Conservation (phyloP, 92 coral and sea anemone genomes). For the Porites rus region DNA sequence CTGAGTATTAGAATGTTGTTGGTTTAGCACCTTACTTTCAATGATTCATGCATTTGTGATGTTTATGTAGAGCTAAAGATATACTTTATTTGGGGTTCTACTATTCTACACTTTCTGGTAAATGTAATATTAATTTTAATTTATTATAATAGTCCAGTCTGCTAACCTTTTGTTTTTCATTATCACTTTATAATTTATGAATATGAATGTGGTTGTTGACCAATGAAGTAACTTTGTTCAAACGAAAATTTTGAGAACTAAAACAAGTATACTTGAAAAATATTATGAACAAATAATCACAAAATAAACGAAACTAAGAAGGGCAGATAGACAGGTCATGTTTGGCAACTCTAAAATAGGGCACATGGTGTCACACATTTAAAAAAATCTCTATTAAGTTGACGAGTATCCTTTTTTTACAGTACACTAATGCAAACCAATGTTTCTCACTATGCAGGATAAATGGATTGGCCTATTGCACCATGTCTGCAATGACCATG, state of each 20-base stretch:
- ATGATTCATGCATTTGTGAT: too few species aligned
- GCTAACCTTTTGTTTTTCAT: neutral
- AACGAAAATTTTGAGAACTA: neutral
- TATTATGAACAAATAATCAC: neutral
- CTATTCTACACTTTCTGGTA: neutral
- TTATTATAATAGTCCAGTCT: neutral
- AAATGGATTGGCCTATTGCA: constrained; percentile 54
- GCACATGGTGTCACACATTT: neutral
- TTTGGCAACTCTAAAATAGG: neutral
- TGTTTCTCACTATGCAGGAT: constrained; percentile 18
- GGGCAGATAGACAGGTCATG: neutral
- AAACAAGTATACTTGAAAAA: neutral
- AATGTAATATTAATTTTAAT: neutral
- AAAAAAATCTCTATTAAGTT: too few species aligned
- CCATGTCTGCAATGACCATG: constrained; percentile 57
- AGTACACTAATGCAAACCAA: neutral
- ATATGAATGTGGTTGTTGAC: neutral
- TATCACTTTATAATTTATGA: neutral
- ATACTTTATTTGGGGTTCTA: neutral
- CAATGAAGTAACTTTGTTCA: neutral
- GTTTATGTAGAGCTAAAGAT: neutral
- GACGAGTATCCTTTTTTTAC: too few species aligned
- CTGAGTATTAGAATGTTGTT: too few species aligned
- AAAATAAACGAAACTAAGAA: neutral
- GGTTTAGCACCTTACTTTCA: too few species aligned